Percentiles rank a stretch among this genome's conserved stretches.
phyloP scores from a whole-genome alignment of 1,140 invertebrate species.

The Holotrichia oblita region DNA sequence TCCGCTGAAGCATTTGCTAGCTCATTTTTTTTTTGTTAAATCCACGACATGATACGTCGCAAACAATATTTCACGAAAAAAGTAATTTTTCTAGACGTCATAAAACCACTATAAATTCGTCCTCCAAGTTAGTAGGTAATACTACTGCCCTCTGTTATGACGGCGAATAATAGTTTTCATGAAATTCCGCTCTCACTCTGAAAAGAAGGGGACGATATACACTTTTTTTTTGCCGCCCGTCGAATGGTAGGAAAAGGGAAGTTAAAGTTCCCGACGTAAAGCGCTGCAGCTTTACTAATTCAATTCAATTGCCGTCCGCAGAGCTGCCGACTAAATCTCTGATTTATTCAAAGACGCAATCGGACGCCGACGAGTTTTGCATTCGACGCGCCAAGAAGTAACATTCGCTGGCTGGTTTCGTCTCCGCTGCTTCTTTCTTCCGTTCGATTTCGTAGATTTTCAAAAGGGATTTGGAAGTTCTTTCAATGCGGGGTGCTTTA shows the following conservation, averaged over 20 bases:
- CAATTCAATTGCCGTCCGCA: constrained; percentile 23
- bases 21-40: too few species aligned
- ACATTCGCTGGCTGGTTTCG: constrained; percentile 3
- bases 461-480: constrained; percentile 13
- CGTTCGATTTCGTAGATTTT: neutral
- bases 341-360: constrained; percentile 31
- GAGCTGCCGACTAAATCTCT: constrained; percentile 22
- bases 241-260: neutral
- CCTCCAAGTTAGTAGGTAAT: constrained; percentile 20
- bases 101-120: constrained; percentile 9
- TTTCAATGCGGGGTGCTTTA: neutral
- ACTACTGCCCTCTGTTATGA: neutral
- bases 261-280: neutral
- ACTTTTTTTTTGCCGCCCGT: constrained; percentile 4
- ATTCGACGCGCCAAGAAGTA: neutral
- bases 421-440: neutral
- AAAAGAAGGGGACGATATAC: constrained; percentile 5
- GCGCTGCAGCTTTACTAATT: constrained; percentile 29
- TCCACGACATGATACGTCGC: too few species aligned
- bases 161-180: constrained; percentile 10
- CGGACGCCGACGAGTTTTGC: constrained; percentile 23
- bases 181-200: constrained; percentile 2
- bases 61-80: constrained; percentile 6
- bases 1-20: too few species aligned
- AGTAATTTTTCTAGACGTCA: constrained; percentile 22